phyloP scores from a whole-genome alignment of 2,113 vertebrate genomes.

The Nothocercus nigrocapillus region DNA sequence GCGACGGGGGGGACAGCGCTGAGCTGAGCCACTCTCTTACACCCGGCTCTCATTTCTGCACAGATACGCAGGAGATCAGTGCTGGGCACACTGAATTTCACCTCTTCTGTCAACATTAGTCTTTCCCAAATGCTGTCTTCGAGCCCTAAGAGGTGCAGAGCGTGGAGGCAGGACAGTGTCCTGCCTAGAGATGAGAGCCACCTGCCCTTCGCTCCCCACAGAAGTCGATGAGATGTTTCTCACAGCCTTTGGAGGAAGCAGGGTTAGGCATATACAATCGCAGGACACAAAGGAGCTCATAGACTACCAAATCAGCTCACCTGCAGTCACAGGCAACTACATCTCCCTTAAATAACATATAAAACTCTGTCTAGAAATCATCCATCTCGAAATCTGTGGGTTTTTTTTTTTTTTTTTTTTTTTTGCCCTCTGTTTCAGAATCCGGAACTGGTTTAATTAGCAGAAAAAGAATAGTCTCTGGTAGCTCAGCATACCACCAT shows the following conservation, averaged over 20 bases:
- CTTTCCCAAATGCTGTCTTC: not conserved
- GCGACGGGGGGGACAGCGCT: not conserved
- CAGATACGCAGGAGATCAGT: not conserved
- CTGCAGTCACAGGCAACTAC: not conserved
- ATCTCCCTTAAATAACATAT: not conserved
- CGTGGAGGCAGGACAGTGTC: accelerated
- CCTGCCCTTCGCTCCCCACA: not conserved
- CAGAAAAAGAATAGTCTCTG: not conserved
- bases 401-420: not conserved
- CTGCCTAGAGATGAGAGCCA: not conserved
- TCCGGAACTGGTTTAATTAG: slow-evolving; percentile 26
- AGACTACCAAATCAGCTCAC: not conserved
- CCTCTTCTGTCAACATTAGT: not conserved
- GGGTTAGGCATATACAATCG: not conserved
- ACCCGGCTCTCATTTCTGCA: not conserved
- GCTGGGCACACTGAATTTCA: not conserved
- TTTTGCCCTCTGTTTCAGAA: slow-evolving; percentile 30
- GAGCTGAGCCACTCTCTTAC: accelerated
- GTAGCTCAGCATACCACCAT: not conserved
- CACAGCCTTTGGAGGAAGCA: not conserved
- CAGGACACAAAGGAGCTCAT: not conserved
- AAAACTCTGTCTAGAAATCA: slow-evolving; percentile 8
- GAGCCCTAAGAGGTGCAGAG: not conserved
- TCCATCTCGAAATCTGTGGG: not conserved
- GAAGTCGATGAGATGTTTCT: not conserved